These are phyloP conservation scores for Sinocyclocheilus grahami DNA, from an alignment of 2,113 vertebrate species.

Conservation along the genomic window DNA sequence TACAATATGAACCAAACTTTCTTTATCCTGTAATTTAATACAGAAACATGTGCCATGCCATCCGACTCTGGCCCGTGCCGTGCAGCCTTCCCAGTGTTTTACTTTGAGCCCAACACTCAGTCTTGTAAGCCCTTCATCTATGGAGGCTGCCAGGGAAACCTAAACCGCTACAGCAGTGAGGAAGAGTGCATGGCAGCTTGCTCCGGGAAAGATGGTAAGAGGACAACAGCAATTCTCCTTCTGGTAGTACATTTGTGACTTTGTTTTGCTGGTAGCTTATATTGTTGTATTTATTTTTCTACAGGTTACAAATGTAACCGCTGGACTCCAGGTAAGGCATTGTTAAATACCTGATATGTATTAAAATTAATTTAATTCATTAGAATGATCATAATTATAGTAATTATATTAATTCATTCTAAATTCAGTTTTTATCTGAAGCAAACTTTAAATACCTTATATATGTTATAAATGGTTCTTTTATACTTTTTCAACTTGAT, in stretches of 20 bases:
- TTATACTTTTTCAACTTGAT: too few species aligned
- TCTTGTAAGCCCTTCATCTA: conserved; percentile 77
- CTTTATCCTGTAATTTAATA: neutral
- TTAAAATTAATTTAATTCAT: too few species aligned
- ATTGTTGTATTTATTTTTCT: neutral
- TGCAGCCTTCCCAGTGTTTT: conserved; percentile 72
- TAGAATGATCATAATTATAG: too few species aligned
- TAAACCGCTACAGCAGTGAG: conserved; percentile 75
- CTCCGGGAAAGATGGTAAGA: conserved; percentile 53
- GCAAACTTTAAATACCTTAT: too few species aligned
- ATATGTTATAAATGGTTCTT: too few species aligned
- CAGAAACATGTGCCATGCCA: conserved; percentile 68
- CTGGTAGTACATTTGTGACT: neutral
- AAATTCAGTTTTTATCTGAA: too few species aligned
- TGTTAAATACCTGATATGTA: neutral
- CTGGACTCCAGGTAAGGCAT: conserved; percentile 68
- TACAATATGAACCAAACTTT: neutral
- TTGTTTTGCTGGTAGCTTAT: neutral
- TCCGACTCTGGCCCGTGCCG: conserved; percentile 72
- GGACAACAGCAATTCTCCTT: neutral
- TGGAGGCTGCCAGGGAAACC: conserved; percentile 83
- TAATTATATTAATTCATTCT: too few species aligned
- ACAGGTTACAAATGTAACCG: conserved; percentile 51
- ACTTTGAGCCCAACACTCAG: conserved; percentile 63
- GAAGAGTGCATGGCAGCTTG: conserved; percentile 71